These are phyloP conservation scores for Linepithema humile DNA, from an alignment of 1,140 invertebrate genomes.

Conservation along the genomic window DNA sequence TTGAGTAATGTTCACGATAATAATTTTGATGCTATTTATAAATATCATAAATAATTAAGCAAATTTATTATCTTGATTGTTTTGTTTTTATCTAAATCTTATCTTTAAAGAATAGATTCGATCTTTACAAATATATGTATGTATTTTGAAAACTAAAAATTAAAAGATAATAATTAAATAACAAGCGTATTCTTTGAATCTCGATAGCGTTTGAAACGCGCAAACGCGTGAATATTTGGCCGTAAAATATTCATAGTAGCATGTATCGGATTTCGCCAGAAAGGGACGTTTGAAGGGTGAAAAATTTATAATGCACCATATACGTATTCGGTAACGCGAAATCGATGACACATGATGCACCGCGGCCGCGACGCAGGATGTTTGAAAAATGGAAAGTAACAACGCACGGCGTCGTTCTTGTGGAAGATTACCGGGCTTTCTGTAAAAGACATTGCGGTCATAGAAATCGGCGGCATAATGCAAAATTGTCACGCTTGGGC, in stretches of 20 bases:
- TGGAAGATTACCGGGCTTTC: conserved; percentile 49
- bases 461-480: conserved; percentile 50
- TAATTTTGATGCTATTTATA: too few relatives aligned
- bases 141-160: neutral
- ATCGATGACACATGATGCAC: conserved; percentile 40
- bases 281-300: conserved; percentile 16
- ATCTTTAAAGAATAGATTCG: too few relatives aligned
- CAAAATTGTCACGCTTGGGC: conserved; percentile 34
- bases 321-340: conserved; percentile 50
- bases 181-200: neutral
- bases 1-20: too few relatives aligned
- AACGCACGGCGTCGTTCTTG: conserved; percentile 23
- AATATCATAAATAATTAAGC: too few relatives aligned
- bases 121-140: neutral
- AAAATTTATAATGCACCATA: conserved; percentile 52
- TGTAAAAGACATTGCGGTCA: conserved; percentile 33
- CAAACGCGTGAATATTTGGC: neutral
- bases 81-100: too few relatives aligned
- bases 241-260: conserved; percentile 37
- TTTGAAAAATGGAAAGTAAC: conserved; percentile 51
- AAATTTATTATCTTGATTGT: too few relatives aligned
- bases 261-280: neutral
- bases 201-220: neutral
- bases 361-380: conserved; percentile 7
- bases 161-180: neutral